Conservation (phyloP, 2,888 invertebrate genomes). For the Trimorus sp. region DNA sequence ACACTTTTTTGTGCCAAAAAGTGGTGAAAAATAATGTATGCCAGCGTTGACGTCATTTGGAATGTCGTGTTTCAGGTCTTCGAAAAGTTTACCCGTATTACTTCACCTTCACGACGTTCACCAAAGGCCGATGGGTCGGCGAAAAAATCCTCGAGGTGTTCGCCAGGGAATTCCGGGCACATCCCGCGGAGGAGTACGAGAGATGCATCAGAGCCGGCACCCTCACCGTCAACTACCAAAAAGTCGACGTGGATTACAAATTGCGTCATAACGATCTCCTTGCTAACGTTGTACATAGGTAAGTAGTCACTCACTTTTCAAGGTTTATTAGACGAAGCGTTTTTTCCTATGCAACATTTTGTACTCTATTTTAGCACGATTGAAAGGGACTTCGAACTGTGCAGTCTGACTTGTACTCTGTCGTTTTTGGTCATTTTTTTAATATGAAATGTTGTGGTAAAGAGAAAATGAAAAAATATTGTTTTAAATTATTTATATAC, state of each 20-base stretch:
- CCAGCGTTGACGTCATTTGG: not conserved
- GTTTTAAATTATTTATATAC: too few species aligned
- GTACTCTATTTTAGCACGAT: too few species aligned
- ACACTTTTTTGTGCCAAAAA: not conserved
- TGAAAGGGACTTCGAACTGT: too few species aligned
- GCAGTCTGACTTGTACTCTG: too few species aligned
- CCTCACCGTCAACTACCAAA: conserved; percentile 95
- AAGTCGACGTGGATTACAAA: conserved; percentile 94
- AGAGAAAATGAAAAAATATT: too few species aligned
- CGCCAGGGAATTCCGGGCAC: conserved; percentile 95
- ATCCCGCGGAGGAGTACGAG: conserved; percentile 95
- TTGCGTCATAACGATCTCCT: conserved; percentile 96
- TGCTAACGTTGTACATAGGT: conserved; percentile 97
- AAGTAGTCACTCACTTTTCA: conserved; percentile 72
- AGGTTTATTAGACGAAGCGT: too few species aligned
- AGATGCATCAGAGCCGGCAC: conserved; percentile 95
- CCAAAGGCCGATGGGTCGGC: conserved; percentile 98
- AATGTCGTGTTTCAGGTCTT: conserved; percentile 86
- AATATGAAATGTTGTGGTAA: too few species aligned
- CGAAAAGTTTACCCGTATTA: conserved; percentile 98
- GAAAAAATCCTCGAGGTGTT: conserved; percentile 96
- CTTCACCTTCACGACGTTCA: conserved; percentile 97
- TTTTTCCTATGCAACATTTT: too few species aligned
- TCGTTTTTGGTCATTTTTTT: too few species aligned
- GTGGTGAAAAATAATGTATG: not conserved